Evolutionary conservation across 2,797 vertebrate genomes (phyloP), one percentile per base, ranked within the genome.

Genomic region (Pampus argenteus): DNA sequence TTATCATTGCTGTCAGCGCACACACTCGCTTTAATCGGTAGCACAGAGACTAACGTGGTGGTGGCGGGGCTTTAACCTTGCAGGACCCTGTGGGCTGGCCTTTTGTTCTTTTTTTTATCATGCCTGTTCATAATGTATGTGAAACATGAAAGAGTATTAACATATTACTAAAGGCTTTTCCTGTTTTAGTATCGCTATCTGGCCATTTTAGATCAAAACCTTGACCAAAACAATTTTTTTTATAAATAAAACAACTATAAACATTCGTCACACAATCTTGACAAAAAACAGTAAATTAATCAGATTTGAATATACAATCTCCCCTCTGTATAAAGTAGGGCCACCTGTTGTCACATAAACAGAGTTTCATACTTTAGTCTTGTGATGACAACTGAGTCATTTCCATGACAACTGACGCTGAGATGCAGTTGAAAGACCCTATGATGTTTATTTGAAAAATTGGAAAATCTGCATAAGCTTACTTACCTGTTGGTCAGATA

Each of bases 1-100:
- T 81, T 64, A 45, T 84, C 90, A 66, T 74, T 70, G 73, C 76
- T 74, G 57, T 71, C 49, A 42, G 64, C 36, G 68, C 79, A 68
- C 74, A 59, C 62, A 25, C 71, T 75, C 72, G 65, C 80, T 71
- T 79, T 72, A 56, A 79, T 52, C 51, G 42, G 55, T 66, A 49
- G 36, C 48, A 71, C 54, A 65, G 57, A 55, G 58, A 72, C 67
- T 20, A 28, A 72, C 38, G 22, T 22, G 61, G 61, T 49, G 71
- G 36, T 3, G 47, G 60, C 1, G 14, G 48, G 61, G 64, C 65
- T 44, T 34, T 23, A 31, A 74, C 64, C 82, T 79, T 18, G 60
- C 57, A 70, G 48, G 74, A 76, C 73, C 71, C 75, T 55, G 61
- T 36, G 25, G 66, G 40, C 78, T 26, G 69, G 47, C 31, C 62